These are phyloP conservation scores for Megaceryle maxima DNA, from an alignment of 2,113 vertebrate species.

Conservation along the genomic window DNA sequence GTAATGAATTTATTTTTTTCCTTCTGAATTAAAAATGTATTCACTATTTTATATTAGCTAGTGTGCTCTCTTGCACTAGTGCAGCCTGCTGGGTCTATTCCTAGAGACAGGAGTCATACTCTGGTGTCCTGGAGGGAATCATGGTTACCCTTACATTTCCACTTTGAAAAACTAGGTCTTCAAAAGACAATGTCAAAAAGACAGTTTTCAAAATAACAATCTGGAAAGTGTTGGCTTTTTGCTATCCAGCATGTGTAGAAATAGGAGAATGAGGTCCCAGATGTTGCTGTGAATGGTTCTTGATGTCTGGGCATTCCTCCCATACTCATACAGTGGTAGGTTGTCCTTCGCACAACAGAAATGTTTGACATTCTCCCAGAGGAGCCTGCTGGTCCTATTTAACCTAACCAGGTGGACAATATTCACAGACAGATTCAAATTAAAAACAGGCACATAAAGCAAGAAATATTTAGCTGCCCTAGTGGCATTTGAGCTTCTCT, in stretches of 20 bases:
- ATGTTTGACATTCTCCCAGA: neutral
- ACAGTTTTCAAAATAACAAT: neutral
- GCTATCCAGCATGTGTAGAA: neutral
- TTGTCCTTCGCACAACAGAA: neutral
- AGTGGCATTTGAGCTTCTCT: neutral
- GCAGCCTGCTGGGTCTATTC: neutral
- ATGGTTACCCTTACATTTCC: neutral
- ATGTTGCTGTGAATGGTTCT: neutral
- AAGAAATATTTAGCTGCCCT: neutral
- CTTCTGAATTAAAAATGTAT: neutral
- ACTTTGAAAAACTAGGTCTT: rapidly evolving
- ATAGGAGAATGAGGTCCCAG: neutral
- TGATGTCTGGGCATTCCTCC: neutral
- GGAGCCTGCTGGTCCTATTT: neutral
- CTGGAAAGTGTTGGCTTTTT: neutral
- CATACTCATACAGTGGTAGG: rapidly evolving
- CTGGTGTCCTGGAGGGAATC: neutral
- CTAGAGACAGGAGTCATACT: neutral
- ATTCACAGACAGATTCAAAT: neutral
- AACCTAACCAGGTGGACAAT: neutral
- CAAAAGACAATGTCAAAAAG: neutral
- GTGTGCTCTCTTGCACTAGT: neutral
- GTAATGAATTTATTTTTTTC: neutral
- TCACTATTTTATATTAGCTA: neutral
- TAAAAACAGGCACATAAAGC: neutral